Percentiles rank a stretch among this genome's conserved stretches.
Evolutionary conservation across 2,113 vertebrate genomes (phyloP).

Genomic region (Ellobius talpinus): DNA sequence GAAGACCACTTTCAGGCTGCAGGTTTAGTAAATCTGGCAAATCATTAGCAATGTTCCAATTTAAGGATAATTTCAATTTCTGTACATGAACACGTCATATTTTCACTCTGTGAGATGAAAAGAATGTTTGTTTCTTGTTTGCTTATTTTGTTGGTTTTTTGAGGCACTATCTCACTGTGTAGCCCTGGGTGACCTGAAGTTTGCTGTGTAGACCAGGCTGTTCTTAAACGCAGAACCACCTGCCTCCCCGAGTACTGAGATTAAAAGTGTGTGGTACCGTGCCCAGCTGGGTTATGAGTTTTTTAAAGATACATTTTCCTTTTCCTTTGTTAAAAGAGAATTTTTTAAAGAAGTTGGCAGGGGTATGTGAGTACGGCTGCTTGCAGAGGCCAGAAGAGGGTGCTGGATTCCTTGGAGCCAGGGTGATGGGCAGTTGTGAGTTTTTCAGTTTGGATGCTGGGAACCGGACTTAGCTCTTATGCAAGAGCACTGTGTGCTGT

Average conservation of each 20-base stretch:
- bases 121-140: not conserved
- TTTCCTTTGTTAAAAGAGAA: not conserved
- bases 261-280: too few species aligned
- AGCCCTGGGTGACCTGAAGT: not conserved
- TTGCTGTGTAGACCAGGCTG: not conserved
- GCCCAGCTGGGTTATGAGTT: too few species aligned
- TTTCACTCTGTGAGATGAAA: slow-evolving; percentile 51
- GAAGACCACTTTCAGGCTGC: not conserved
- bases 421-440: not conserved
- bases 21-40: not conserved
- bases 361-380: not conserved
- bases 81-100: not conserved
- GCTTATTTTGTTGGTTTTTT: not conserved
- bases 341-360: not conserved
- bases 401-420: too few species aligned
- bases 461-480: not conserved
- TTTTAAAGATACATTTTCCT: not conserved
- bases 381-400: not conserved
- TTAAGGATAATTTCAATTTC: slow-evolving; percentile 54
- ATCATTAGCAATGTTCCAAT: slow-evolving; percentile 17
- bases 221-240: not conserved
- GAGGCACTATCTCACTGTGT: not conserved
- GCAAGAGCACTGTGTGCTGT: not conserved
- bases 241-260: not conserved
- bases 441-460: not conserved